Percentiles rank a stretch among this genome's conserved stretches.
Evolutionary conservation across 2,888 invertebrate species (phyloP).

Genomic region (Oscheius sp.): DNA sequence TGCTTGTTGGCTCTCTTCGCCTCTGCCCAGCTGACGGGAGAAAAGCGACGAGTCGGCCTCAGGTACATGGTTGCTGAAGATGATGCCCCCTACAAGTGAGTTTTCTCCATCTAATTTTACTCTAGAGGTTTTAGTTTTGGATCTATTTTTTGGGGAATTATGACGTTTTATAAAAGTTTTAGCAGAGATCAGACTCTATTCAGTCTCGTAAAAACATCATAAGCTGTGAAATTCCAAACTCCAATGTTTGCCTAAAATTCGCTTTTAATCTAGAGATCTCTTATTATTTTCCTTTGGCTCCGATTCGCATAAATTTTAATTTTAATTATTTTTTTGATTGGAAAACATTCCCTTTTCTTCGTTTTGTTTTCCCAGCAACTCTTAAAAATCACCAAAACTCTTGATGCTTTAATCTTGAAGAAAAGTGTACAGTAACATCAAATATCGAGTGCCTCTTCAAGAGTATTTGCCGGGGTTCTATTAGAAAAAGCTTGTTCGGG

Average conservation of each 20-base stretch:
- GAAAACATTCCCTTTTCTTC: no score
- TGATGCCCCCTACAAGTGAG: conserved; percentile 11
- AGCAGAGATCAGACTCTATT: not conserved
- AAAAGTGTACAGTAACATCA: no score
- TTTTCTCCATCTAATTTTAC: not conserved
- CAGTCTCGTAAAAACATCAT: no score
- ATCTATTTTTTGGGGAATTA: not conserved
- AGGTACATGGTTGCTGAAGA: conserved; percentile 14
- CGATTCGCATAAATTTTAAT: no score
- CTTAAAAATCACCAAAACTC: no score
- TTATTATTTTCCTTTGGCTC: no score
- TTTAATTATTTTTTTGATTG: no score
- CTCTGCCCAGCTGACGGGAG: not conserved
- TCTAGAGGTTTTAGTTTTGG: not conserved
- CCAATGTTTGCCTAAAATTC: not conserved
- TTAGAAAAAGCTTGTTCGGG: not conserved
- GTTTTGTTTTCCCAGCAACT: no score
- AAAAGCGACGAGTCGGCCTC: not conserved
- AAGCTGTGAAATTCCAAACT: no score
- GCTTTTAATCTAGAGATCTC: no score
- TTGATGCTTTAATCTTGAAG: no score
- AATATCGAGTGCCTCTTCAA: no score
- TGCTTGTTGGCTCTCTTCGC: conserved; percentile 14
- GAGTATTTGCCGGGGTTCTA: not conserved
- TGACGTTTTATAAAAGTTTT: not conserved